phyloP scores from a whole-genome alignment of 2,888 invertebrate species.

The Leptodirus hochenwartii region DNA sequence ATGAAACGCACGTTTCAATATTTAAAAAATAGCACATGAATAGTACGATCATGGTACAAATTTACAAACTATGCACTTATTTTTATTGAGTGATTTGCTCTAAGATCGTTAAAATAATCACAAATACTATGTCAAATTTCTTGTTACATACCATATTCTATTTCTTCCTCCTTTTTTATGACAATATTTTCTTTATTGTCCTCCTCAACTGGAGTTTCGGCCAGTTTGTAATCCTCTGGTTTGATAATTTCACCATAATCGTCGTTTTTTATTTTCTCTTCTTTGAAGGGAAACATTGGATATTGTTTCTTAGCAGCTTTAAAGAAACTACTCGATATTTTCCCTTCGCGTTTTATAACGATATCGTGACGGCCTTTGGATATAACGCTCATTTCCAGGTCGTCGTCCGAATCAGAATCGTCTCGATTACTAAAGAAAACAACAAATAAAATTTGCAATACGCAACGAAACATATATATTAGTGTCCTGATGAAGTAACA shows the following conservation, averaged over 20 bases:
- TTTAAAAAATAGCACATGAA: too few relatives aligned
- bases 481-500: constrained; percentile 1
- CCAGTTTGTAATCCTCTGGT: constrained; percentile 78
- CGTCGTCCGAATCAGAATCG: constrained; percentile 70
- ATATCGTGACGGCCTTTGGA: constrained; percentile 71
- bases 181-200: constrained; percentile 50
- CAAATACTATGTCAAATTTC: too few relatives aligned
- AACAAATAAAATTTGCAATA: constrained; percentile 4
- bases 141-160: too few relatives aligned
- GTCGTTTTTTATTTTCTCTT: constrained; percentile 80
- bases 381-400: constrained; percentile 68
- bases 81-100: too few relatives aligned
- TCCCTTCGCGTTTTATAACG: constrained; percentile 57
- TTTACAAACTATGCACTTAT: too few relatives aligned
- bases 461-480: too few relatives aligned
- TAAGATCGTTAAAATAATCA: too few relatives aligned
- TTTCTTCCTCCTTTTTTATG: constrained; percentile 46
- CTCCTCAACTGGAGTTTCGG: constrained; percentile 46
- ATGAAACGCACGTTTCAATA: too few relatives aligned
- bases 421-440: constrained; percentile 37
- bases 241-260: constrained; percentile 94
- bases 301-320: constrained; percentile 81
- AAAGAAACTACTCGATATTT: constrained; percentile 55
- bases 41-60: too few relatives aligned
- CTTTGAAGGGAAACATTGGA: constrained; percentile 91